Evolutionary conservation across 2,888 invertebrate genomes (phyloP), one percentile per base, ranked within the genome.

Genomic region (Sphaerophoria rueppellii): DNA sequence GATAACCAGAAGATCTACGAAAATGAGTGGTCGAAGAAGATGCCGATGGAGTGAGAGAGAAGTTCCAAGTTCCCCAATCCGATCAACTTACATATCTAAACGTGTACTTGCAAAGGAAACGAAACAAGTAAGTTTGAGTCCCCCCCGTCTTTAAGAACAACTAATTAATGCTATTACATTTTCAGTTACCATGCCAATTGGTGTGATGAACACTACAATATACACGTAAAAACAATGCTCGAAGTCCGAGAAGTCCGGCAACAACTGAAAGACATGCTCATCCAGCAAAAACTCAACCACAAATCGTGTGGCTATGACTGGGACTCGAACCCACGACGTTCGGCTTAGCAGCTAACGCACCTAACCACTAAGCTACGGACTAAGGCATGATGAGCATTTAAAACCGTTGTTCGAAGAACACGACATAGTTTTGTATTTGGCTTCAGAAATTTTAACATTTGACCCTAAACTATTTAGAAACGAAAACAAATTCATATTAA

Each of bases 11-110:
- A 40, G 99, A 98, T 0, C 94, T 98, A 81, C 93, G 99, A 86
- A 99, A 99, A 91, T 99, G 99, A 91, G 98, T 99, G 3, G 99
- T 99, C 0, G 99, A 99, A 91, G 99, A 99, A 89, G 99, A 99
- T 90, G 98, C 99, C 0, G 99, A 99, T 91, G 95, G 96, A 0
- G 98, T 98, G 4, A 94, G 99, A 82, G 99, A 99, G 92, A 99
- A 99, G 92, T 99, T 99, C 92, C 99, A 99, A 92, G 98, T 98
- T 37, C 99, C 99, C 0, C 99, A 99, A 93, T 98, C 98, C 2
- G 99, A 99, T 91, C 99, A 99, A 91, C 93, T 99, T 87, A 99
- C 99, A 0, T 95, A 97, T 89, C 93, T 99, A 60, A 99, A 99
- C 92, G 96, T 99, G 5, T 99, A 99, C 91, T 96, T 98, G 89